Base-by-base conservation (phyloP, 2,797 vertebrate genomes). In the Alauda arvensis region DNA sequence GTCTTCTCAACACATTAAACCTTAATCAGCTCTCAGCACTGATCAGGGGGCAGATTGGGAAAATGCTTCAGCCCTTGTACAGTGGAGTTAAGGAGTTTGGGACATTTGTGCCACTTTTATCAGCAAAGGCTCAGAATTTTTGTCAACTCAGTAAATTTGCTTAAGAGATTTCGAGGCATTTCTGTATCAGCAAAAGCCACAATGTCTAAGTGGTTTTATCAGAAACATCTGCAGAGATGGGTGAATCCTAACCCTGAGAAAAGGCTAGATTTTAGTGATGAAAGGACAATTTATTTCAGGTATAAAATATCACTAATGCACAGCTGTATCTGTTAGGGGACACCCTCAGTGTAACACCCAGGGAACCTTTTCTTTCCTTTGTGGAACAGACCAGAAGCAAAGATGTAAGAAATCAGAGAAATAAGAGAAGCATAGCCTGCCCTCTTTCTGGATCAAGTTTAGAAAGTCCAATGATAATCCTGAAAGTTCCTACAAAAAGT, bases 1-100 rank as follows among this genome's bases (percentile, higher is more conserved):
- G 23, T 76, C 85, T 56, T 81, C 62, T 68, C 42, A 83, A 75
- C 60, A 81, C 77, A 42, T 68, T 68, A 85, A 90, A 83, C 88
- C 85, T 52, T 60, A 49, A 89, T 65, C 90, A 90, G 83, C 67
- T 78, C 69, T 34, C 17, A 0, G 8, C 66, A 71, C 48, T 7
- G 77, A 92, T 62, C 77, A 90, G 31, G 28, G 51, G 45, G n/a
- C 72, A 87, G 82, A 87, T 23, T 79, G 79, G 31, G 55, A 70
- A 93, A 92, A 66, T 9, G 59, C 33, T 77, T 55, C 84, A 57
- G 65, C 40, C 6, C 5, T 29, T 10, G 20, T 7, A 56, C 24
- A 56, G 56, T 2, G 43, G 28, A 68, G 40, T 25, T 40, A 66
- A 61, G 85, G 45, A 82, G 43, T 56, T 80, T 39, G 28, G 77